Percentiles rank a stretch among this genome's conserved stretches.
These are phyloP conservation scores for Molossus alvarezi DNA, from an alignment of 2,797 vertebrate species.

Conservation along the genomic window DNA sequence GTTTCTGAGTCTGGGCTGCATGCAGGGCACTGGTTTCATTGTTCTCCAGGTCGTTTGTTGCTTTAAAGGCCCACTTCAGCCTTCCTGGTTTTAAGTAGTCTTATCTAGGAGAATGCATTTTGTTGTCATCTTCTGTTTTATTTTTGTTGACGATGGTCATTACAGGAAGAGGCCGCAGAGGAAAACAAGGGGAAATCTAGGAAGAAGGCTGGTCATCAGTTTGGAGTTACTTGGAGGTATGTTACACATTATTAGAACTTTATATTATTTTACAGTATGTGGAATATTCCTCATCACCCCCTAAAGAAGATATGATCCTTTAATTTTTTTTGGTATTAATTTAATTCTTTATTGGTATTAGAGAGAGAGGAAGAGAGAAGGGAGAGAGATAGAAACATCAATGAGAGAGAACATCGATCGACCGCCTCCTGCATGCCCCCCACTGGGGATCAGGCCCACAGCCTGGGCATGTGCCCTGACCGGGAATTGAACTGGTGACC, in stretches of 20 bases:
- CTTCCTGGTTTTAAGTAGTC: slow-evolving; percentile 28
- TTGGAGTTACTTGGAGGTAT: slow-evolving; percentile 75
- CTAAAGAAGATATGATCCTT: neutral
- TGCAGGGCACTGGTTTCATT: neutral
- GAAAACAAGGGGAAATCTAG: slow-evolving; percentile 23
- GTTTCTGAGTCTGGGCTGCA: neutral
- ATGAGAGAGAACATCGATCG: no score
- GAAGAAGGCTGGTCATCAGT: neutral
- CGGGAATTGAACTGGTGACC: no score
- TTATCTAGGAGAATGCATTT: neutral
- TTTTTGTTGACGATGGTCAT: slow-evolving; percentile 25
- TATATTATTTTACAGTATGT: accelerated
- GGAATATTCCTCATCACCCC: neutral
- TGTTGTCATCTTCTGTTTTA: slow-evolving; percentile 15
- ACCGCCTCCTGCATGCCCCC: no score
- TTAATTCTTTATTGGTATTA: no score
- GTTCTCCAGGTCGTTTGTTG: neutral
- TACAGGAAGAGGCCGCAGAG: slow-evolving; percentile 77
- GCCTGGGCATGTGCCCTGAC: no score
- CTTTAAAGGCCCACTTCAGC: neutral
- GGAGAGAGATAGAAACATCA: no score
- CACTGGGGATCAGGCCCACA: no score
- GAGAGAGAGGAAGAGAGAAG: no score
- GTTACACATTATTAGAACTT: neutral
- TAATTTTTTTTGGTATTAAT: neutral